Percentiles rank a stretch among this genome's conserved stretches.
Conservation (phyloP, 1,140 invertebrate genomes). For the Dinothrombium tinctorium region DNA sequence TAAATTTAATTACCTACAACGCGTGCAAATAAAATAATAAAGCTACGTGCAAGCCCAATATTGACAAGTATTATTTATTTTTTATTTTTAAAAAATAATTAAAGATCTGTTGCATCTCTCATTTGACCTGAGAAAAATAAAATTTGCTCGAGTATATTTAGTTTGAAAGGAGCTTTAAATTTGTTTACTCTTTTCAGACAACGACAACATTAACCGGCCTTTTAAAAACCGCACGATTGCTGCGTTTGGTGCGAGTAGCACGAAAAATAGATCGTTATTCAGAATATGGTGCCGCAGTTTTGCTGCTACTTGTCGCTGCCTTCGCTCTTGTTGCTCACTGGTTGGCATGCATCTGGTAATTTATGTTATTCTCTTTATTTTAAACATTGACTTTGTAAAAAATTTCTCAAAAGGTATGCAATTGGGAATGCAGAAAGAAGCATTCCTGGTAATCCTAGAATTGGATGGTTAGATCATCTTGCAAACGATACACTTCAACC, state of each 20-base stretch:
- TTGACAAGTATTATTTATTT: background rate
- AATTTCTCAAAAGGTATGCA: slow-evolving; percentile 48
- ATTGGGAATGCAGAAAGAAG: slow-evolving; percentile 79
- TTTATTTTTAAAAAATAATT: background rate
- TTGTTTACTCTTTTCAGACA: slow-evolving; percentile 38
- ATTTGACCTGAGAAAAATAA: too few relatives aligned
- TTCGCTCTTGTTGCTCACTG: slow-evolving; percentile 97
- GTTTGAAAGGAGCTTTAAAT: background rate
- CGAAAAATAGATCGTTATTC: slow-evolving; percentile 94
- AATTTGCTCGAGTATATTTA: too few relatives aligned
- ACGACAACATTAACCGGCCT: slow-evolving; percentile 73
- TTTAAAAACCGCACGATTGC: slow-evolving; percentile 78
- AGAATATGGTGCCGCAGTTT: slow-evolving; percentile 90
- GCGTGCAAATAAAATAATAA: too few relatives aligned
- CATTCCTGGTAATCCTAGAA: slow-evolving; percentile 17
- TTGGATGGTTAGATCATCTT: slow-evolving; percentile 5
- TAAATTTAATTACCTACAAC: too few relatives aligned
- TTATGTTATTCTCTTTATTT: slow-evolving; percentile 1
- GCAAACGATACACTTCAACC: slow-evolving; percentile 65
- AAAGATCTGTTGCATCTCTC: background rate
- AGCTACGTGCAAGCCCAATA: too few relatives aligned
- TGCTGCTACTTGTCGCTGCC: slow-evolving; percentile 84
- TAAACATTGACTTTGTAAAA: background rate
- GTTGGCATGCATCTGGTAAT: slow-evolving; percentile 90
- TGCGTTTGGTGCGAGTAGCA: slow-evolving; percentile 80